Conservation (phyloP, 2,888 invertebrate genomes). For the Limenitis camilla region DNA sequence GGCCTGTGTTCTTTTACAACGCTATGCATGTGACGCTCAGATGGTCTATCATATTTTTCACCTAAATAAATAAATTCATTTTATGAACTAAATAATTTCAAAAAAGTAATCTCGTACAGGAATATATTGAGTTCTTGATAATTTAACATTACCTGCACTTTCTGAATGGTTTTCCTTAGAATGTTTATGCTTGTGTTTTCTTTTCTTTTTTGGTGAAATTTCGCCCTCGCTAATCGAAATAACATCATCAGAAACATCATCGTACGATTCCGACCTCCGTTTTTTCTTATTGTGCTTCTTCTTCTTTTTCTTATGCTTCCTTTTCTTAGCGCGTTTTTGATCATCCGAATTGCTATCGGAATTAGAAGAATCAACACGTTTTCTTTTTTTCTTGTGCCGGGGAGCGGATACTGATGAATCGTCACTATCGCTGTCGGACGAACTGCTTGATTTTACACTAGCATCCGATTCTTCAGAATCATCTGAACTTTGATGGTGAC, state of each 20-base stretch:
- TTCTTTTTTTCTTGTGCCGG: constrained; percentile 64
- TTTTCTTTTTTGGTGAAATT: constrained; percentile 57
- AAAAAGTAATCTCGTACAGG: too few species aligned
- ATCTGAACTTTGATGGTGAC: constrained; percentile 58
- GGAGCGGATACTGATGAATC: constrained; percentile 55
- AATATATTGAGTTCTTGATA: too few species aligned
- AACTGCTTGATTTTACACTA: constrained; percentile 54
- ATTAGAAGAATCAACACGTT: constrained; percentile 59
- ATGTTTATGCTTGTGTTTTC: constrained; percentile 61
- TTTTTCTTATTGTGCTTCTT: constrained; percentile 68
- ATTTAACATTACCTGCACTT: constrained; percentile 51
- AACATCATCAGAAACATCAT: constrained; percentile 42
- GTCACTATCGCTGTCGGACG: constrained; percentile 61
- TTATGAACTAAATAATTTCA: too few species aligned
- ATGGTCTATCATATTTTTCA: constrained; percentile 31
- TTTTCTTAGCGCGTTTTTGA: constrained; percentile 59
- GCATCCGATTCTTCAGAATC: constrained; percentile 59
- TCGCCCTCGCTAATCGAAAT: constrained; percentile 57
- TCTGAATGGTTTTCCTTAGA: constrained; percentile 46
- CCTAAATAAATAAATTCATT: constrained; percentile 34
- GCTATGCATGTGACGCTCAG: constrained; percentile 54
- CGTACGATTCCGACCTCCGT: constrained; percentile 49
- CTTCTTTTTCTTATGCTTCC: constrained; percentile 71
- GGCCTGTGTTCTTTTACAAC: constrained; percentile 59
- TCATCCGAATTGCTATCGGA: constrained; percentile 61